phyloP scores from a whole-genome alignment of 64 coral and sea anemone genomes.

The Platygyra sinensis region DNA sequence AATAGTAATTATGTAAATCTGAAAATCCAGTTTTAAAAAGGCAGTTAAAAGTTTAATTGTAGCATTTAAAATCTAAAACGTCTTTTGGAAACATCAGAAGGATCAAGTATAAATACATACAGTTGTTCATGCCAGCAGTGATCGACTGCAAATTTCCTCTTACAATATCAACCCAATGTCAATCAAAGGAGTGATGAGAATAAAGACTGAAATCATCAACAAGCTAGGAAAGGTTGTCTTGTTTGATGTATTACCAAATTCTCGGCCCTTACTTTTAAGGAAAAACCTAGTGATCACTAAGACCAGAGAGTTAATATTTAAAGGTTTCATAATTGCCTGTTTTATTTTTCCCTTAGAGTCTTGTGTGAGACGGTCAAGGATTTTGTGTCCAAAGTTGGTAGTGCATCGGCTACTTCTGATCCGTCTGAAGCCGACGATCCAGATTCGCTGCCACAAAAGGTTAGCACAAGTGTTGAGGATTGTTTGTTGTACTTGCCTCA shows the following conservation, averaged over 20 bases:
- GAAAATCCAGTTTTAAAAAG: no score
- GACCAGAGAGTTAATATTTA: background rate
- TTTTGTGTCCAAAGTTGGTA: constrained; percentile 94
- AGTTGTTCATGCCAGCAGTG: no score
- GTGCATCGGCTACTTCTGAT: constrained; percentile 85
- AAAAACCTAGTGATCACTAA: no score
- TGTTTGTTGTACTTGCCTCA: background rate
- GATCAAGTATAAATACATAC: no score
- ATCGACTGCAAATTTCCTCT: no score
- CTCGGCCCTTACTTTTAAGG: no score
- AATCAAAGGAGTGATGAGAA: background rate
- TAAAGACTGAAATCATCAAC: background rate
- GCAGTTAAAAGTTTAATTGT: no score
- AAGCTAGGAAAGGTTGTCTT: no score
- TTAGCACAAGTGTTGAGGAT: background rate
- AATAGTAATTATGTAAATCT: no score
- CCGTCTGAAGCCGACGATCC: constrained; percentile 68
- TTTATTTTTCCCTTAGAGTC: constrained; percentile 53
- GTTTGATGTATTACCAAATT: no score
- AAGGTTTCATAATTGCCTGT: background rate
- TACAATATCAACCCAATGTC: background rate
- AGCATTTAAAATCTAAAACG: no score
- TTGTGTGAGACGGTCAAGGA: constrained; percentile 96
- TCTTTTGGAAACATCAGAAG: no score
- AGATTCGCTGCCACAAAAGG: constrained; percentile 84